Evolutionary conservation across 2,113 vertebrate species (phyloP), one percentile per base, ranked within the genome.

Genomic region (Cairina moschata): DNA sequence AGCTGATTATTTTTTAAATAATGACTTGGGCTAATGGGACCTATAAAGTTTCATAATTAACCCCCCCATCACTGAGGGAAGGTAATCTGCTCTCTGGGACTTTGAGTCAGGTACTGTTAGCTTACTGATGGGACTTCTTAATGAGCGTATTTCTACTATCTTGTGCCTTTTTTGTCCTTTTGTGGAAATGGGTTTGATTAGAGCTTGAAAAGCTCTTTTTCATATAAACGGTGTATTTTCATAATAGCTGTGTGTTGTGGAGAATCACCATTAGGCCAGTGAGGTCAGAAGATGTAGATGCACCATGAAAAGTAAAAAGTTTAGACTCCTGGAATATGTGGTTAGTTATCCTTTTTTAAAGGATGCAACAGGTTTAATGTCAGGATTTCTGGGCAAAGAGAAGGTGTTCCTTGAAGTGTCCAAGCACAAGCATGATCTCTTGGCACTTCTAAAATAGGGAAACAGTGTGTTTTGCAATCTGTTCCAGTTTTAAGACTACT

Each of bases 351-450:
- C 18, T 59, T 59, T 59, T 59, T 36, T 23, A 7, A 25, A 74
- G 13, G 13, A 52, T 18, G 3, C 23, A 18, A 2, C 8, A n/a
- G 2, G 1, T 83, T 67, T 91, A 46, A 29, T 63, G 18, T 63
- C 13, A 29, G 36, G 12, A 28, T 25, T 76, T 58, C 31, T 56
- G 17, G 15, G 7, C 28, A 66, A 67, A 87, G 68, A 62, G 31
- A 66, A 60, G 28, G 12, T 0, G 1, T 67, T 80, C 55, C 13
- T 62, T 62, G 59, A 73, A 66, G 42, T 17, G 20, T 23, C 83
- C 6, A 6, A 0, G 1, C 32, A 13, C 40, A 58, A 4, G 23
- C 5, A 0, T 50, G 14, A 59, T 85, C 36, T 67, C 5, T 40
- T 84, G 52, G 25, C 8, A 2, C 26, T 3, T n/a, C 36, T 84